Percentiles rank a stretch among this genome's conserved stretches.
Evolutionary conservation across 2,888 invertebrate species (phyloP).

Genomic region (Dicranocentrus wangi): DNA sequence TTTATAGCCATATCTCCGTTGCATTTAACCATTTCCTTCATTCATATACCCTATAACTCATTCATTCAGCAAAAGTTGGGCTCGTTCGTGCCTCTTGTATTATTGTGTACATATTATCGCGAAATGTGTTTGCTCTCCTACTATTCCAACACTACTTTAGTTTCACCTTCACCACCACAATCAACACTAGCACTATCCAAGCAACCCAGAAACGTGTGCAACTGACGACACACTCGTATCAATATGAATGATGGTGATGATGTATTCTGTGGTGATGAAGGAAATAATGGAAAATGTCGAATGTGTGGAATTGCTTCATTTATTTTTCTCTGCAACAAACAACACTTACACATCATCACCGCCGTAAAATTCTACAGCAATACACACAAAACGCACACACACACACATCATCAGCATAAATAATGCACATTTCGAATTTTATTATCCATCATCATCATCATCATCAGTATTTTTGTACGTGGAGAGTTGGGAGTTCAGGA

Average conservation of each 20-base stretch:
- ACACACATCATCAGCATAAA: slow-evolving; percentile 48
- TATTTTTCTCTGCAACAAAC: slow-evolving; percentile 7
- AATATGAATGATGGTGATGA: slow-evolving; percentile 14
- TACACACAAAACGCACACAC: background rate
- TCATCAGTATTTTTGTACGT: too few species aligned
- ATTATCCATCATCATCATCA: slow-evolving; percentile 35
- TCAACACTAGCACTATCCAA: too few species aligned
- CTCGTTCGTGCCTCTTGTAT: too few species aligned
- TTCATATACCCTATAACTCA: too few species aligned
- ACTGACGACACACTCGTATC: background rate
- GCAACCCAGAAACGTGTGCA: too few species aligned
- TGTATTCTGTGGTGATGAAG: slow-evolving; percentile 34
- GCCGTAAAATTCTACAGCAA: slow-evolving; percentile 5
- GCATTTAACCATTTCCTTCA: too few species aligned
- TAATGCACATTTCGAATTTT: slow-evolving; percentile 58
- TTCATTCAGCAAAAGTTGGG: too few species aligned
- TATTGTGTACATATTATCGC: too few species aligned
- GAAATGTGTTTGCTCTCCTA: slow-evolving; percentile 38
- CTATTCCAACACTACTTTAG: background rate
- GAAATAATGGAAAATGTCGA: slow-evolving; percentile 51
- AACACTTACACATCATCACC: slow-evolving; percentile 9
- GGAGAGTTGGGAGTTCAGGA: background rate
- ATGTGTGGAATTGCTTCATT: slow-evolving; percentile 48
- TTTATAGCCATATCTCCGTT: too few species aligned
- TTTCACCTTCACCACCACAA: slow-evolving; percentile 4